phyloP scores from a whole-genome alignment of 2,113 vertebrate species.

The Pionites leucogaster region DNA sequence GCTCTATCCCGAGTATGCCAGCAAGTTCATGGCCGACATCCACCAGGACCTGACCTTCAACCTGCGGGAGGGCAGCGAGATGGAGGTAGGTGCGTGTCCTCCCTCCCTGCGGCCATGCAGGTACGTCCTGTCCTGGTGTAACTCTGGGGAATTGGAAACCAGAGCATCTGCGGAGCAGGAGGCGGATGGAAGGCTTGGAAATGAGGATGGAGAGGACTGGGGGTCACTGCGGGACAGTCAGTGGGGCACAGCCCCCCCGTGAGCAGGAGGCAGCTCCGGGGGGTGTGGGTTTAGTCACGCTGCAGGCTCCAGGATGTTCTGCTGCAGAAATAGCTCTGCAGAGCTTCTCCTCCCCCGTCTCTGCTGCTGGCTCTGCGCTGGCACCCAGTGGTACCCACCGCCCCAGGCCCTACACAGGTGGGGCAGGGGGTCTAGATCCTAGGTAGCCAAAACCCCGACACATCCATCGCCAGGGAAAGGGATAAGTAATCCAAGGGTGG shows the following conservation, averaged over 20 bases:
- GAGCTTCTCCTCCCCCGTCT: neutral
- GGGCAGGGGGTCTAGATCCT: neutral
- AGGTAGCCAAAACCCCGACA: neutral
- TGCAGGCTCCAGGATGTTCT: neutral
- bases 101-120: neutral
- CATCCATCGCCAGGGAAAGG: neutral
- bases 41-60: constrained; percentile 95
- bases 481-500: neutral
- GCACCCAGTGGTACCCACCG: fast-evolving
- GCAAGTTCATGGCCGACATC: constrained; percentile 87
- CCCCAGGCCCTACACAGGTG: neutral
- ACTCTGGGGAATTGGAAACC: fast-evolving
- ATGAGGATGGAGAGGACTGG: no score
- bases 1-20: constrained; percentile 91
- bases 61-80: constrained; percentile 87
- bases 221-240: neutral
- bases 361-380: neutral
- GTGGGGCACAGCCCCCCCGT: fast-evolving
- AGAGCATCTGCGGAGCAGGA: neutral
- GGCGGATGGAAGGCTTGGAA: neutral
- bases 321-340: constrained; percentile 9
- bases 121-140: fast-evolving
- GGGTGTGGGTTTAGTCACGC: neutral
- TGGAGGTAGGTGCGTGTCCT: constrained; percentile 79
- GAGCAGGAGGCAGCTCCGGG: fast-evolving